Base-by-base conservation (phyloP, 2,888 invertebrate species). In the Polylopha cassiicola region DNA sequence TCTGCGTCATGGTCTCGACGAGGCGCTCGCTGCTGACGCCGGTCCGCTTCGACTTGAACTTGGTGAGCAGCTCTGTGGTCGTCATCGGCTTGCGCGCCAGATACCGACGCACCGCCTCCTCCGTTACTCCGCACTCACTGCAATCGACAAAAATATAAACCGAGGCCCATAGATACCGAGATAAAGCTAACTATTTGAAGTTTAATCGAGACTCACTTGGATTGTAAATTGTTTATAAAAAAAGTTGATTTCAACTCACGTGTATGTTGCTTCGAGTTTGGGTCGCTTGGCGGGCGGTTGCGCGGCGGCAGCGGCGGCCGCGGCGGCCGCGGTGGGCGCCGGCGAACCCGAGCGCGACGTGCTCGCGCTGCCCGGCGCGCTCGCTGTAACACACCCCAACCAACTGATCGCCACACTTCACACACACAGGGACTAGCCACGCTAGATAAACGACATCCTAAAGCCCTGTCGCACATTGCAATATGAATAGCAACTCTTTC, bases 31-130 rank as follows among this genome's bases (percentile, higher is more conserved):
- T 95, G 38, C 92, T 92, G 31, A 97, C 89, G 3, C 96, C 96
- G 5, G 95, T 94, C 61, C 96, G 95, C 76, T 97, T 97, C 21
- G 94, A 94, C 70, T 96, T 97, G 85, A 98, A 97, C 84, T 98
- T 98, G 50, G 96, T 95, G 24, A 98, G 80, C 17, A 98, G 86
- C 66, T 99, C 98, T 0, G 96, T 98, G 0, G 98, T 95, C 0
- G 99, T 99, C 94, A 99, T 97, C 1, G 99, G 99, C 65, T 99
- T 99, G 5, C 99, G 90, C 74, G 95, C 93, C 17, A 99, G 85
- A 79, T 99, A 99, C 8, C 98, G 90, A 2, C 98, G 88, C 3
- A 99, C 97, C 0, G 96, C 94, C 59, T 98, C 98, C 69, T 98
- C 98, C 0, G 95, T 95, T 20, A 97, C 95, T 32, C 95, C 95